These are phyloP conservation scores for Anguilla obscura DNA, from an alignment of 2,797 vertebrate genomes.

Conservation along the genomic window DNA sequence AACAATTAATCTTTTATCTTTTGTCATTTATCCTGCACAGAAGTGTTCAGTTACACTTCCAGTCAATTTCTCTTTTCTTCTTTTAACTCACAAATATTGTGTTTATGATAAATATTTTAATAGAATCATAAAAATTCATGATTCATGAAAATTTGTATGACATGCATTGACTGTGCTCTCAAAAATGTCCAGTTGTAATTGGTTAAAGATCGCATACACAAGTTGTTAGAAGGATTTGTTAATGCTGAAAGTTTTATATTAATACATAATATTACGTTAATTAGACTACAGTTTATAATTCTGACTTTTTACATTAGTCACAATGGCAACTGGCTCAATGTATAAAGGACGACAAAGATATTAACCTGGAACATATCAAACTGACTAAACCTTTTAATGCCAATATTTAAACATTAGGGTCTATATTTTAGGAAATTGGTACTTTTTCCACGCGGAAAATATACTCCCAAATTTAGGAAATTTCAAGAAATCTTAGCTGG, in stretches of 20 bases:
- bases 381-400: background rate
- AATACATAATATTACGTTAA: too few relatives aligned
- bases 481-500: background rate
- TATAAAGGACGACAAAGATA: background rate
- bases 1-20: background rate
- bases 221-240: too few relatives aligned
- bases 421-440: background rate
- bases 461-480: background rate
- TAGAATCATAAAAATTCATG: background rate
- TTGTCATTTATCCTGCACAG: background rate
- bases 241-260: too few relatives aligned
- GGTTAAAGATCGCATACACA: background rate
- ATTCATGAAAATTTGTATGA: background rate
- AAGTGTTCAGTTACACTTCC: background rate
- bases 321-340: background rate
- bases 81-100: background rate
- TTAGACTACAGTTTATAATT: background rate
- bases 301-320: background rate
- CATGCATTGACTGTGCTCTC: background rate
- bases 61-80: background rate
- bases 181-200: background rate
- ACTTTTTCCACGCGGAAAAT: background rate
- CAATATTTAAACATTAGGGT: background rate
- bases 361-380: too few relatives aligned
- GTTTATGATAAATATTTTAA: background rate